Evolutionary conservation across 2,888 invertebrate species (phyloP), one percentile per base, ranked within the genome.

Genomic region (Gymnoscelis rufifasciata): DNA sequence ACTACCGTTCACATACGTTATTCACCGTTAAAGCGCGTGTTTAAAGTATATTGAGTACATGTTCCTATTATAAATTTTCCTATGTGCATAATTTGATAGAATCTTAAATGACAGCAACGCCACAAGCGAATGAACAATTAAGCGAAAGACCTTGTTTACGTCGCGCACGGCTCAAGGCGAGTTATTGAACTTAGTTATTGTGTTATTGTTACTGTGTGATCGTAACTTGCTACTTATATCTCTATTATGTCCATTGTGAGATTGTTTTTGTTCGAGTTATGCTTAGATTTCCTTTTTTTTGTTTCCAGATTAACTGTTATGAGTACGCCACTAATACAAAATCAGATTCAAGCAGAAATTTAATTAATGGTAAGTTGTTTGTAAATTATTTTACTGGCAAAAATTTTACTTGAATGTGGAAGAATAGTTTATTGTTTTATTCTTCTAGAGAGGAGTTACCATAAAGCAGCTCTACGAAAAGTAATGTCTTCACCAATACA

Each of bases 241-340:
- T 31, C 33, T 7, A 35, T 19, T 24, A 11, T 31, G 14, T 37
- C 13, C 30, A 38, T 38, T 26, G 38, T 43, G 26, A n/a, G 3
- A 27, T 26, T 23, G 44, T 40, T 45, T 44, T 39, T 43, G 15
- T 14, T 7, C 26, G 33, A 6, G n/a, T n/a, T 19, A 26, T 35
- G 41, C 7, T 35, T 35, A 42, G 15, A 38, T 44, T 38, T 47
- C 23, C 15, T 43, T 43, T 41, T 19, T 42, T 59, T 54, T 60
- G 52, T 56, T 80, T 79, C 51, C 75, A 84, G 83, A 68, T 78
- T 26, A 79, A 74, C 61, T 84, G 83, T 55, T 73, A 71, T 46
- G 81, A 81, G 53, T 78, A 78, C 55, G 66, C 75, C 12, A 33
- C 31, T n/a, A 33, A 33, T 33, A n/a, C 31, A 6, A 54, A 60